These are phyloP conservation scores for Lordiphosa mommai DNA, from an alignment of 1,140 invertebrate genomes.

Conservation along the genomic window DNA sequence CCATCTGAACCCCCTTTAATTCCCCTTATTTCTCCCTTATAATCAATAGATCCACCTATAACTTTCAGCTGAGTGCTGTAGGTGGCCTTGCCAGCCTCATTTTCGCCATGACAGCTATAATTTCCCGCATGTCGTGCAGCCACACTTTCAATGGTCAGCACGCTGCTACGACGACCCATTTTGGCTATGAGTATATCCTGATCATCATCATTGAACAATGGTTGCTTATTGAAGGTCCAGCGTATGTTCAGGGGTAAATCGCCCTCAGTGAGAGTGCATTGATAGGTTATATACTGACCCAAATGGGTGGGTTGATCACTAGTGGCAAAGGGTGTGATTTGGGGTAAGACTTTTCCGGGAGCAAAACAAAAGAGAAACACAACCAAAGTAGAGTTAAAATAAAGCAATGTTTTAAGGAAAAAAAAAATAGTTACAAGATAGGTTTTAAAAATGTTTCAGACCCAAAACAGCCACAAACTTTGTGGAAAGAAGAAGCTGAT, in stretches of 20 bases:
- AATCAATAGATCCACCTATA: conserved; percentile 57
- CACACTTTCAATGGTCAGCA: conserved; percentile 87
- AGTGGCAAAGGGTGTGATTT: conserved; percentile 84
- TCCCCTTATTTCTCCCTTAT: neutral
- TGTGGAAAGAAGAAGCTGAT: too few relatives aligned
- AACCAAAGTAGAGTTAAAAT: conserved; percentile 16
- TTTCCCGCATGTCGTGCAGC: conserved; percentile 85
- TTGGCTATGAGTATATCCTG: conserved; percentile 79
- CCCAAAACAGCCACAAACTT: conserved; percentile 4
- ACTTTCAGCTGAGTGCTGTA: conserved; percentile 81
- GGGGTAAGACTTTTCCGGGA: conserved; percentile 81
- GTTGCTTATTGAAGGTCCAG: conserved; percentile 86
- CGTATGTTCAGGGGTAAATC: conserved; percentile 89
- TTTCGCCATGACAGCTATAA: conserved; percentile 87
- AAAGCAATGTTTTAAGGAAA: conserved; percentile 8
- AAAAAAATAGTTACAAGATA: neutral
- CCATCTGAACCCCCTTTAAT: neutral
- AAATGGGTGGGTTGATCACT: conserved; percentile 83
- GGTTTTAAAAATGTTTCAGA: conserved; percentile 19
- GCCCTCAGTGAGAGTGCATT: conserved; percentile 86
- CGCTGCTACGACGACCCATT: conserved; percentile 82
- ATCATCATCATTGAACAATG: conserved; percentile 79
- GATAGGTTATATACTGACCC: conserved; percentile 83
- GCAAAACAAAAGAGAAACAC: conserved; percentile 1
- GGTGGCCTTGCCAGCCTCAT: conserved; percentile 85